These are phyloP conservation scores for Trypoxylus dichotomus DNA, from an alignment of 1,140 invertebrate species.

Conservation along the genomic window DNA sequence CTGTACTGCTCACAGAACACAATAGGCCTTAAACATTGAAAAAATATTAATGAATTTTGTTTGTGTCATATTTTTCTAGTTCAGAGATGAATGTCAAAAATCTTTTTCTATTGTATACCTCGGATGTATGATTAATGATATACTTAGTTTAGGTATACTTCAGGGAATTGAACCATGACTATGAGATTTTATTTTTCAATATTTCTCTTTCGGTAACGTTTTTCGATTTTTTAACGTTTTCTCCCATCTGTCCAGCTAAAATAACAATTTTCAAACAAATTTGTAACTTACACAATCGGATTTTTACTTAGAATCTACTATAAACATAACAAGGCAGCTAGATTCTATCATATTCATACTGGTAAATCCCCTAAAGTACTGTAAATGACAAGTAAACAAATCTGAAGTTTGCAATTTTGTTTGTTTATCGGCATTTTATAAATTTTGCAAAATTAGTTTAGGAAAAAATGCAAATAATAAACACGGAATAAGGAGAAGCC, in stretches of 20 bases:
- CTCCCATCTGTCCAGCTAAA: too few relatives aligned
- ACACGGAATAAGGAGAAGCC: too few relatives aligned
- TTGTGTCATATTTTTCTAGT: slow-evolving; percentile 45
- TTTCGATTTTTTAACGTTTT: not conserved
- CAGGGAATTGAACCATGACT: slow-evolving; percentile 47
- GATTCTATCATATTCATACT: slow-evolving; percentile 43
- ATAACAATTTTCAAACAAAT: not conserved
- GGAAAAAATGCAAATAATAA: not conserved
- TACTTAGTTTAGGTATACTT: slow-evolving; percentile 36
- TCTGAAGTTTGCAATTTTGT: not conserved
- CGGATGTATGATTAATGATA: slow-evolving; percentile 52
- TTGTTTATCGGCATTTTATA: not conserved
- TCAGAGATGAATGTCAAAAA: slow-evolving; percentile 48
- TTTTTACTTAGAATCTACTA: slow-evolving; percentile 46
- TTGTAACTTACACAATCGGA: not conserved
- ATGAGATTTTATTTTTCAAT: slow-evolving; percentile 38
- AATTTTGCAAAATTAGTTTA: not conserved
- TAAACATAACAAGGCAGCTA: slow-evolving; percentile 42
- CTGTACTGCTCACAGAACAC: slow-evolving; percentile 29
- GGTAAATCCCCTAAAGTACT: not conserved
- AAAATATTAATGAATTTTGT: slow-evolving; percentile 53
- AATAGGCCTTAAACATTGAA: slow-evolving; percentile 43
- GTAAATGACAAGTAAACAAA: slow-evolving; percentile 39
- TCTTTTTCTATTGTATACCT: slow-evolving; percentile 44
- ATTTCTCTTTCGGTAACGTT: not conserved